A percentile compares a stretch with the other conserved stretches of the same genome.
Evolutionary conservation across 2,888 invertebrate species (phyloP).

Genomic region (Noctua comes): DNA sequence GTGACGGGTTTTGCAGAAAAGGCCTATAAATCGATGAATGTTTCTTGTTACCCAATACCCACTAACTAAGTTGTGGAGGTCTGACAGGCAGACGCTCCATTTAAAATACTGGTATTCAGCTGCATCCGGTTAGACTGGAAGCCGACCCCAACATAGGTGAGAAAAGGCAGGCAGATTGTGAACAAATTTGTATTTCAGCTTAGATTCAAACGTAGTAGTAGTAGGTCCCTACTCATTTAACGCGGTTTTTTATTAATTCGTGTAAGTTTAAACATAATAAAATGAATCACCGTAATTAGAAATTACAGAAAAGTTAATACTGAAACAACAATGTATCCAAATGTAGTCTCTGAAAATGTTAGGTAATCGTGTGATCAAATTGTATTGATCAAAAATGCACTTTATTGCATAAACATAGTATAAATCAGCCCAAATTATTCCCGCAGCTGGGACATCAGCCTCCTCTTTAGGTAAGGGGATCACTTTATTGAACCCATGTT

Average conservation of each 20-base stretch:
- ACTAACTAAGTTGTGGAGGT: not conserved
- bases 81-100: not conserved
- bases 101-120: not conserved
- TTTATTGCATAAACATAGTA: too few species aligned
- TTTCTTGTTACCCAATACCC: not conserved
- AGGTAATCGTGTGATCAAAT: too few species aligned
- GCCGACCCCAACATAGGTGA: not conserved
- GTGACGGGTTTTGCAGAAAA: constrained; percentile 5
- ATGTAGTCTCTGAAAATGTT: not conserved
- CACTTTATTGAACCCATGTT: not conserved
- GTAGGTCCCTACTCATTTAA: too few species aligned
- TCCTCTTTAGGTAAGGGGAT: not conserved
- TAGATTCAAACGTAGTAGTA: not conserved
- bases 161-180: not conserved
- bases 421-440: too few species aligned
- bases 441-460: not conserved
- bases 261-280: too few species aligned
- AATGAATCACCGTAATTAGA: too few species aligned
- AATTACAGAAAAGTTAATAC: too few species aligned
- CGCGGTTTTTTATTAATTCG: too few species aligned
- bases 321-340: not conserved
- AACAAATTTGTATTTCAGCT: not conserved
- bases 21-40: not conserved
- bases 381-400: not conserved
- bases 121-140: not conserved